Percentiles rank a stretch among this genome's conserved stretches.
phyloP scores from a whole-genome alignment of 1,140 invertebrate genomes.

The Druon quercuslanigerum region DNA sequence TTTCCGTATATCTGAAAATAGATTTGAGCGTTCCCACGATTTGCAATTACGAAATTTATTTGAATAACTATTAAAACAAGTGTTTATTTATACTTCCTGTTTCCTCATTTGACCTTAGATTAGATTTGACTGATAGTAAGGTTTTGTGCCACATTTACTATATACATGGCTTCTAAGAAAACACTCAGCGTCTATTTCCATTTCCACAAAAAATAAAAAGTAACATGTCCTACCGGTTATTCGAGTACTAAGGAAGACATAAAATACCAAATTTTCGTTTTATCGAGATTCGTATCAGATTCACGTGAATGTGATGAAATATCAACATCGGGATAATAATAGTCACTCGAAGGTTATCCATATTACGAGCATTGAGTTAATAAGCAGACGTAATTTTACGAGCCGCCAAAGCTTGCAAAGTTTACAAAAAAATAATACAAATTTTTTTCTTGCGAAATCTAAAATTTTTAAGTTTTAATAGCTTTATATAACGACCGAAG shows the following conservation, averaged over 20 bases:
- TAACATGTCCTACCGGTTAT: constrained; percentile 25
- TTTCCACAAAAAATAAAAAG: background rate
- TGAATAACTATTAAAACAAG: background rate
- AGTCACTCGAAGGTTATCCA: constrained; percentile 6
- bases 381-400: background rate
- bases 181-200: background rate
- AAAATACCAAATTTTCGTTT: constrained; percentile 26
- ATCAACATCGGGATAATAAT: background rate
- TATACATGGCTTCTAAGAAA: constrained; percentile 7
- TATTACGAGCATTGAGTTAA: constrained; percentile 30
- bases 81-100: too few species aligned
- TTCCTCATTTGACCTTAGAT: too few species aligned
- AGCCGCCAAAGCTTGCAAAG: too few species aligned
- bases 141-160: background rate
- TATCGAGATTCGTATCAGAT: constrained; percentile 14
- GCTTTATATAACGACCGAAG: too few species aligned
- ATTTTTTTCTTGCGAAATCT: too few species aligned
- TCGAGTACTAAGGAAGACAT: constrained; percentile 5
- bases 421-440: too few species aligned
- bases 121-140: background rate
- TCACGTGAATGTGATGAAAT: constrained; percentile 8
- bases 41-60: background rate
- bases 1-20: too few species aligned
- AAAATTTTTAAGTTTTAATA: too few species aligned
- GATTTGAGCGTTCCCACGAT: too few species aligned